Conservation (phyloP, 92 coral and sea anemone species). For the Palythoa grandiflora region DNA sequence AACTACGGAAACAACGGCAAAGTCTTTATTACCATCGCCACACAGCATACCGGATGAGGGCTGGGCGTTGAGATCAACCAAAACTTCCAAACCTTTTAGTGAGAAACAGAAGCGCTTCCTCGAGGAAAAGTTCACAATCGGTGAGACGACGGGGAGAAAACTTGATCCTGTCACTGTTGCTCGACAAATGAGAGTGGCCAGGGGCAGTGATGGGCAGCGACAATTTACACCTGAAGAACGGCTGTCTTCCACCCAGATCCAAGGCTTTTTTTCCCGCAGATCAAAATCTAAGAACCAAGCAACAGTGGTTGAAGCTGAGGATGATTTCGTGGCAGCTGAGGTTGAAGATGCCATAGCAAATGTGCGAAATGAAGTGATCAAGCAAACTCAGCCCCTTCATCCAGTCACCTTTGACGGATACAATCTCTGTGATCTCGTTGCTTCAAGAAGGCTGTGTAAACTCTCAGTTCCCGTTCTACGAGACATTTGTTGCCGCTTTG, state of each 20-base stretch:
- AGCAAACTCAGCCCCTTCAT: not conserved
- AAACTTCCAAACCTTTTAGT: slow-evolving; percentile 39
- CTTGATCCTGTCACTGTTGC: slow-evolving; percentile 21
- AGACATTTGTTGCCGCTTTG: not conserved
- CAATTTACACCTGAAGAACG: not conserved
- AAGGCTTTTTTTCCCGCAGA: not conserved
- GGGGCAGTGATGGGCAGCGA: not conserved
- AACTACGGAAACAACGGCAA: no score
- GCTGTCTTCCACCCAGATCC: not conserved
- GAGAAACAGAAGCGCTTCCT: slow-evolving; percentile 51
- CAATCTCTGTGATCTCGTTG: not conserved
- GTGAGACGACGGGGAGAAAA: slow-evolving; percentile 53
- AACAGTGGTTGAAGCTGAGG: not conserved
- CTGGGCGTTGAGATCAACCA: slow-evolving; percentile 46
- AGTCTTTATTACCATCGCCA: not conserved
- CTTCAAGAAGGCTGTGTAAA: not conserved
- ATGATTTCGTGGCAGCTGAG: not conserved
- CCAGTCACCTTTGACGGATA: not conserved
- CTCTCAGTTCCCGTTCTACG: not conserved
- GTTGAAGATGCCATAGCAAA: not conserved
- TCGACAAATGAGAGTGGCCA: not conserved
- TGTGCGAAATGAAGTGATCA: not conserved
- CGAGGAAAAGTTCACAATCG: slow-evolving; percentile 56
- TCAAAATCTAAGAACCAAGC: not conserved
- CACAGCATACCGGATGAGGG: slow-evolving; percentile 41